Evolutionary conservation across 2,113 vertebrate genomes (phyloP).

Genomic region (Stictonetta naevosa): DNA sequence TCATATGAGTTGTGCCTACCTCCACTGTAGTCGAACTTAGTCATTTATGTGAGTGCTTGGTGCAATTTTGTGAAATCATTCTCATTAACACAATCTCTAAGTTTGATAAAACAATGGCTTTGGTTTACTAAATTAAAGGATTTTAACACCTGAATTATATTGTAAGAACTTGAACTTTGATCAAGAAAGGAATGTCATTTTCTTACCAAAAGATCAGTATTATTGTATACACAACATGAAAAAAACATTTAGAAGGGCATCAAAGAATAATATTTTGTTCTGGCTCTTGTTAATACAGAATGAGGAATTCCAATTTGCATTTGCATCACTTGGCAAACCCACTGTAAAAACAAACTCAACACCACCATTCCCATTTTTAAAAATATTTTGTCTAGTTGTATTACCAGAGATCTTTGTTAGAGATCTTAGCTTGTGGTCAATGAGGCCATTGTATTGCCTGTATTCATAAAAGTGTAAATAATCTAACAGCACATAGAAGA

Average conservation of each 20-base stretch:
- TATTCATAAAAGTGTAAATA: conserved; percentile 60
- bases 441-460: conserved; percentile 44
- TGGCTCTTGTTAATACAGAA: conserved; percentile 55
- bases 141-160: background rate
- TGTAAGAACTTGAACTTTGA: background rate
- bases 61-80: conserved; percentile 24
- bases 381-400: conserved; percentile 73
- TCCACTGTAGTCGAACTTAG: background rate
- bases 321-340: conserved; percentile 67
- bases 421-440: conserved; percentile 59
- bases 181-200: conserved; percentile 19
- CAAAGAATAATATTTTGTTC: conserved; percentile 42
- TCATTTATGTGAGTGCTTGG: background rate
- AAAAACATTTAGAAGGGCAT: conserved; percentile 6
- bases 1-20: background rate
- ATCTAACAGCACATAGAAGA: conserved; percentile 53
- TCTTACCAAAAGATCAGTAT: conserved; percentile 6
- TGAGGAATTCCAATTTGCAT: conserved; percentile 69
- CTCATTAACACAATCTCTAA: background rate
- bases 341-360: conserved; percentile 63
- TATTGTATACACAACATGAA: conserved; percentile 18
- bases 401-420: conserved; percentile 66
- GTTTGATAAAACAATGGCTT: background rate
- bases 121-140: conserved; percentile 7
- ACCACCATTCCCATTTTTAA: conserved; percentile 44